Base-by-base conservation (phyloP, 37 sponge, comb jelly and placozoan genomes). In the Agelas oroides region DNA sequence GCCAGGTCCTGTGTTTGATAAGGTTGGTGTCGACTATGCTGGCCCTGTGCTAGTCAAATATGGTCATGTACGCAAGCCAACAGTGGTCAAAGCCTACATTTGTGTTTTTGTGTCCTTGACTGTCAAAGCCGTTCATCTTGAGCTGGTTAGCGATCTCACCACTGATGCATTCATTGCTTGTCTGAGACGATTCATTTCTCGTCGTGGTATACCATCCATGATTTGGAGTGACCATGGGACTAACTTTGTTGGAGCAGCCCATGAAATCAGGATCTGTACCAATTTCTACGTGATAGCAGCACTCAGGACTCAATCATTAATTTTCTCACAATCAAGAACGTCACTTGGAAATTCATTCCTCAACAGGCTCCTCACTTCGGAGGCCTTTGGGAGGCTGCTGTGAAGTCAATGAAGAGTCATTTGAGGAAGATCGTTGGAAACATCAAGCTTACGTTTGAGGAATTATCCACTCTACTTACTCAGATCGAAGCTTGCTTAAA, bases 11-110 rank as follows among this genome's bases (percentile, higher is more conserved):
- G 62, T 77, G 16, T 77, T 86, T 21, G 72, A 77, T 16, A 69
- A 70, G 19, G 86, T 86, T 5, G 78, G 78, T 24, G 78, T 86
- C 12, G 86, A 75, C 38, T 86, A 86, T 70, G 86, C 78, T 16
- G 78, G 86, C 19, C 86, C 78, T 24, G 59, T 77, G 14, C 46
- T 53, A 12, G 23, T 77, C 78, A 87, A 79, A 55, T 64, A 87
- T 63, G 80, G 87, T 39, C 25, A 13, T 33, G 77, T 85, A 19
- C 55, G 80, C 8, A 79, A 56, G 25, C 68, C 70, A 17, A 67
- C 72, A 12, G 24, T 58, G 5, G 62, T 78, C 37, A 86, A 84
- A 59, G 61, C 79, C 28, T 86, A 86, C 71, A 34, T 77, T 59
- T 86, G 79, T 60, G 86, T 86, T 21, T 86, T 86, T 37, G 63